Evolutionary conservation across 2,888 invertebrate genomes (phyloP).

Genomic region (Caenorhabditis imperialis): DNA sequence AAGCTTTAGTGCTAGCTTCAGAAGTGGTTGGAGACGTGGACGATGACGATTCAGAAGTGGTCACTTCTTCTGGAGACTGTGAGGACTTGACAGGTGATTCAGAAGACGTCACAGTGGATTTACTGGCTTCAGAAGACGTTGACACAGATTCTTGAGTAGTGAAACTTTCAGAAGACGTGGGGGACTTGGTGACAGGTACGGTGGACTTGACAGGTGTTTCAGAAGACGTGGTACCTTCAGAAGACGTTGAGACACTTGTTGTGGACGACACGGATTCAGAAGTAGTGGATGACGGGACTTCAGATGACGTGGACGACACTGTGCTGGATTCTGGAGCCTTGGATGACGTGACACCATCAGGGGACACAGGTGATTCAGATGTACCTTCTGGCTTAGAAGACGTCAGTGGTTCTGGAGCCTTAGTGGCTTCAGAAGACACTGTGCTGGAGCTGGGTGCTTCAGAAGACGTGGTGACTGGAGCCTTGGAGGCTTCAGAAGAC

Average conservation of each 20-base stretch:
- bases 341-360: no score
- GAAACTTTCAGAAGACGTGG: conserved; percentile 5
- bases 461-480: neutral
- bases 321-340: no score
- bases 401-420: neutral
- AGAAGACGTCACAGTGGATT: neutral
- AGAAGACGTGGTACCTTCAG: neutral
- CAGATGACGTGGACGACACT: neutral
- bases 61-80: no score
- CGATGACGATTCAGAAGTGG: no score
- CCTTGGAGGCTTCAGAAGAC: neutral
- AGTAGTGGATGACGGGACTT: neutral
- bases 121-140: conserved; percentile 5
- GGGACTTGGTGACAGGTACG: neutral
- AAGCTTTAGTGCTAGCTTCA: neutral
- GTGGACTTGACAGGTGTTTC: neutral
- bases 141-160: neutral
- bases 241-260: no score
- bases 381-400: neutral
- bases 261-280: conserved; percentile 2
- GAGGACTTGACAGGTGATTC: neutral
- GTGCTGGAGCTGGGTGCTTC: neutral
- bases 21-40: conserved; percentile 8
- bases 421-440: neutral
- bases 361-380: neutral